These are phyloP conservation scores for Desmophyllum pertusum DNA, from an alignment of 92 coral and sea anemone species.

Conservation along the genomic window DNA sequence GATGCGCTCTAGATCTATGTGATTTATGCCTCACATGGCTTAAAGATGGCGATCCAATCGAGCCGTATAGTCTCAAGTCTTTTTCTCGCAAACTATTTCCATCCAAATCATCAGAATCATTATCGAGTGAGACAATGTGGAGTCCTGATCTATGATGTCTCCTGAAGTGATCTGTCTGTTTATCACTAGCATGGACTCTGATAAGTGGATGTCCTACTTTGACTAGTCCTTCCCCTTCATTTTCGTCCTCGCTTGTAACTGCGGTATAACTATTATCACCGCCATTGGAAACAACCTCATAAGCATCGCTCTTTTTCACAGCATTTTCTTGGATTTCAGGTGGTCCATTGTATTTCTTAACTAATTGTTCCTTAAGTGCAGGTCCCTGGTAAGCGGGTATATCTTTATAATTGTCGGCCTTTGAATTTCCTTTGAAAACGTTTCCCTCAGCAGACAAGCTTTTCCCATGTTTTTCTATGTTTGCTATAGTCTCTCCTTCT, in stretches of 20 bases:
- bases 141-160: constrained; percentile 38
- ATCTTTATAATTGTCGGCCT: constrained; percentile 23
- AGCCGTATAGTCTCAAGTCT: constrained; percentile 50
- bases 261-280: neutral
- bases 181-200: constrained; percentile 16
- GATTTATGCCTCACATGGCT: neutral
- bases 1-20: constrained; percentile 11
- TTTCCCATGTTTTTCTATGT: constrained; percentile 74
- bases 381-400: constrained; percentile 55
- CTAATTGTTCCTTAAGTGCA: constrained; percentile 68
- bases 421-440: constrained; percentile 38
- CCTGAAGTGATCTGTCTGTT: neutral
- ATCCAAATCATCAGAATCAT: constrained; percentile 6
- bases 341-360: constrained; percentile 75
- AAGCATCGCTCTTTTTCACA: constrained; percentile 53
- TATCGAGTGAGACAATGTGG: constrained; percentile 33
- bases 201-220: constrained; percentile 11
- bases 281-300: constrained; percentile 33
- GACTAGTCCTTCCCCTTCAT: neutral
- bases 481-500: constrained; percentile 48
- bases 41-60: constrained; percentile 38
- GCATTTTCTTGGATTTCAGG: constrained; percentile 51
- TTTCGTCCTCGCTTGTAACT: neutral
- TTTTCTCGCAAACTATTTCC: constrained; percentile 14
- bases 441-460: constrained; percentile 76